Evolutionary conservation across 1,140 invertebrate genomes (phyloP).

Genomic region (Agrypnia vestita): DNA sequence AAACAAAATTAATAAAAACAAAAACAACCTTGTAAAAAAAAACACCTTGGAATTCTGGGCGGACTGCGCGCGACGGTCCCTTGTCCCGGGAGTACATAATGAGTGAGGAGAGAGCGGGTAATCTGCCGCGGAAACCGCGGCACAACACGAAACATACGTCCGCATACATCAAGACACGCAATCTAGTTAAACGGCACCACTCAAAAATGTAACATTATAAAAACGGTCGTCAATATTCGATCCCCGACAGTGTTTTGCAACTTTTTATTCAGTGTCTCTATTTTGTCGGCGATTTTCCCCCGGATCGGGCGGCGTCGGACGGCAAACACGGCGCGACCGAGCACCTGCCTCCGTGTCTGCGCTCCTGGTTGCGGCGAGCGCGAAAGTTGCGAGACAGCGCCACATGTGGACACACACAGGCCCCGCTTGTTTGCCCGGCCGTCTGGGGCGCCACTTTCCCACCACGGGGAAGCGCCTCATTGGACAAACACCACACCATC

Average conservation of each 20-base stretch:
- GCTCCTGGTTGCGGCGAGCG: constrained; percentile 30
- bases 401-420: background rate
- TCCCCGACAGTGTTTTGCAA: background rate
- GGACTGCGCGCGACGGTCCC: constrained; percentile 39
- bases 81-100: constrained; percentile 4
- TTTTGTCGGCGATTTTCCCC: no score
- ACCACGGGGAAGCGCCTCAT: background rate
- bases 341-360: background rate
- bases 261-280: background rate
- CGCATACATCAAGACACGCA: background rate
- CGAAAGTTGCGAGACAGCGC: constrained; percentile 35
- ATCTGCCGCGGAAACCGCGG: constrained; percentile 1
- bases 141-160: constrained; percentile 1
- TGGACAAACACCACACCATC: no score
- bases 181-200: background rate
- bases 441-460: background rate
- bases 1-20: no score
- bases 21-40: background rate
- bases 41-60: constrained; percentile 31
- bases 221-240: background rate
- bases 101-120: constrained; percentile 15
- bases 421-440: background rate
- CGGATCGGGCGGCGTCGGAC: no score
- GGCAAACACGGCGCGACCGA: background rate
- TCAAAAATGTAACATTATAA: background rate